Conservation (phyloP, 1,140 invertebrate genomes). For the Apolygus lucorum region DNA sequence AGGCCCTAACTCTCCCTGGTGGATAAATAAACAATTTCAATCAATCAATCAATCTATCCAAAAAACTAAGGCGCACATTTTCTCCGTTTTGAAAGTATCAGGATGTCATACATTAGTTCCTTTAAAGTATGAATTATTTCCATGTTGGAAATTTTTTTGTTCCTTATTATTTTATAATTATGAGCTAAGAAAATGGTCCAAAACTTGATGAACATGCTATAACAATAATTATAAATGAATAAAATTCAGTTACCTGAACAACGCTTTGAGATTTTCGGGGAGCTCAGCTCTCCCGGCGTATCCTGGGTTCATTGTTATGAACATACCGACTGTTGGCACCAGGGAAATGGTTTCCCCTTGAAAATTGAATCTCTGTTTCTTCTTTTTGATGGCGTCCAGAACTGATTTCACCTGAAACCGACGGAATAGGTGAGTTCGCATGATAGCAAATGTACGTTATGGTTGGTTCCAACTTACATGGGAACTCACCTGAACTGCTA, state of each 20-base stretch:
- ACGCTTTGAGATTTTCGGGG: conserved; percentile 69
- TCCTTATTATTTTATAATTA: no score
- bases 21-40: no score
- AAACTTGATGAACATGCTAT: neutral
- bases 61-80: no score
- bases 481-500: conserved; percentile 60
- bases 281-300: conserved; percentile 80
- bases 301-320: conserved; percentile 92
- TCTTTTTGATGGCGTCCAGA: conserved; percentile 74
- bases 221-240: neutral
- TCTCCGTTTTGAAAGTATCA: no score
- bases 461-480: neutral
- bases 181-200: no score
- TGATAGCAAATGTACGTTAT: neutral
- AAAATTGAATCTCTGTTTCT: conserved; percentile 71
- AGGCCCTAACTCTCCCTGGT: no score
- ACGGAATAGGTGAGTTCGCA: neutral
- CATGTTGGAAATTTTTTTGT: no score
- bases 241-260: conserved; percentile 45
- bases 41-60: no score
- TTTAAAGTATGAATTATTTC: no score
- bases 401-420: conserved; percentile 52
- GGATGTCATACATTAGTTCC: no score
- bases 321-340: conserved; percentile 74
- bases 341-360: conserved; percentile 71